These are phyloP conservation scores for Hoplodrina ambigua DNA, from an alignment of 2,888 invertebrate species.

Conservation along the genomic window DNA sequence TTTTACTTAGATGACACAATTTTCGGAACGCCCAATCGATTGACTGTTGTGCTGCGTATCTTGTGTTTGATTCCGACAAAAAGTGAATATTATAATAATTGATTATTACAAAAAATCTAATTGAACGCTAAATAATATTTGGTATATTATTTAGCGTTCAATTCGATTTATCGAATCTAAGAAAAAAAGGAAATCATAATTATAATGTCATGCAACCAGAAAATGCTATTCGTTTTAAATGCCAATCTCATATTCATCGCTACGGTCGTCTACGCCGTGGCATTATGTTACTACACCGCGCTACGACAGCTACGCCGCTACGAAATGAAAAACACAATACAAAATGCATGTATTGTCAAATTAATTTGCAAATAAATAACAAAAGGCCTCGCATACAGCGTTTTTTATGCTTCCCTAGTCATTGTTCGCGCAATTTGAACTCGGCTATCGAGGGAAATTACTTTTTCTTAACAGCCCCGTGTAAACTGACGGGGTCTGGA, in stretches of 20 bases:
- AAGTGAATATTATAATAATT: too few species aligned
- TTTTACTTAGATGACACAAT: too few species aligned
- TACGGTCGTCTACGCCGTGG: neutral
- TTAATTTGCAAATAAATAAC: conserved; percentile 45
- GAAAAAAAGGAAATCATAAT: too few species aligned
- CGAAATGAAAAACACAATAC: conserved; percentile 26
- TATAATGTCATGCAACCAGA: too few species aligned
- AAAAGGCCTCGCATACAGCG: conserved; percentile 21
- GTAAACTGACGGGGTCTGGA: conserved; percentile 36
- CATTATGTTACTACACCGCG: neutral
- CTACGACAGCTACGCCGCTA: conserved; percentile 37
- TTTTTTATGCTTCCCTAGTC: conserved; percentile 39
- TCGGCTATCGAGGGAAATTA: conserved; percentile 64
- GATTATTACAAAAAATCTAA: too few species aligned
- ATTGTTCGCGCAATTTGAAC: conserved; percentile 52
- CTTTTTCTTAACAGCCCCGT: conserved; percentile 56
- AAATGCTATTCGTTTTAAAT: neutral
- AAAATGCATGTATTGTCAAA: conserved; percentile 27
- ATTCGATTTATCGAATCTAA: too few species aligned
- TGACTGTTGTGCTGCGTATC: too few species aligned
- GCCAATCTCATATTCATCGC: neutral
- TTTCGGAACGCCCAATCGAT: too few species aligned
- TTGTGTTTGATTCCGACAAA: too few species aligned
- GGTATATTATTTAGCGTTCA: too few species aligned
- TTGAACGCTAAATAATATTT: too few species aligned